Evolutionary conservation across 2,888 invertebrate genomes (phyloP), one percentile per base, ranked within the genome.

Genomic region (Litoditis marina): DNA sequence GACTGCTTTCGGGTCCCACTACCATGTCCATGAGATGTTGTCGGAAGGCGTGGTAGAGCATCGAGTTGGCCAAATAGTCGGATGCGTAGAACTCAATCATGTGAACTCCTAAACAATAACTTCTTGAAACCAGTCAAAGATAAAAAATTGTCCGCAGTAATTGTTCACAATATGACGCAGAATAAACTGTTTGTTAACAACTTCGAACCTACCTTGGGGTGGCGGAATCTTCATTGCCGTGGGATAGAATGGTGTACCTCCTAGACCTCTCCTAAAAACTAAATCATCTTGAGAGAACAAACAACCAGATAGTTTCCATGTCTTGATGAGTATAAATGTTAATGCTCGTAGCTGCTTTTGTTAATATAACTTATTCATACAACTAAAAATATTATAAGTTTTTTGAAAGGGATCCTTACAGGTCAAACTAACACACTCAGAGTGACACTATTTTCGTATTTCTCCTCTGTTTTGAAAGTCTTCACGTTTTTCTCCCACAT

Each of bases 21-120:
- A 71, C 72, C 7, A 81, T 72, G 54, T 81, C 81, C 65, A 81
- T 71, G 39, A 78, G 78, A 28, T 77, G 66, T 53, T 81, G 81
- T 32, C 68, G 66, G 52, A 71, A 81, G 2, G 81, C 80, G 57
- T 81, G 81, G 51, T 82, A 81, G 7, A 81, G 73, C 77, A 81
- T 77, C 7, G 81, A 80, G 56, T 81, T 81, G 52, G 80, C 81
- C 36, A 79, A 67, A 67, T 80, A 80, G 63, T 80, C 79, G 22
- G 78, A 79, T 19, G 80, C 80, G 62, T 73, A 80, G 66, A 81
- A 81, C 58, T 81, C 81, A 47, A 78, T 73, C 81, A 81, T 81
- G 63, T 81, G 81, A 0, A 79, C 78, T 3, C 77, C 77, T 77
- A 39, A 59, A 66, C 53, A 7, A 3, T 19, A 42, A 42, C 4